Base-by-base conservation (phyloP, 1,140 invertebrate species). In the Hylaeus volcanicus region DNA sequence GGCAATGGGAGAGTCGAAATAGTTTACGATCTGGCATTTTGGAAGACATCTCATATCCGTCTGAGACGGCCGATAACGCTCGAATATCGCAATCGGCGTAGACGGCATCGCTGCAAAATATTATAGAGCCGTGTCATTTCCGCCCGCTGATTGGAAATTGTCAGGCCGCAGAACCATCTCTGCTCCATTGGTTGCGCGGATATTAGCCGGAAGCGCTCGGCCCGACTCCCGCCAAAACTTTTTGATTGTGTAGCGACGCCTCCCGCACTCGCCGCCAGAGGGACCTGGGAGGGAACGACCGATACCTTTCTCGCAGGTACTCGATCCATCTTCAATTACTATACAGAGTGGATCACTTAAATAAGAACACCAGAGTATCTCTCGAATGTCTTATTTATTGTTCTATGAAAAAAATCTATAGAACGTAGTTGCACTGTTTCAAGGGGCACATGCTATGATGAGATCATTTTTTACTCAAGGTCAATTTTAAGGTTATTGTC, bases 31-130 rank as follows among this genome's bases (percentile, higher is more conserved):
- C 84, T 84, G 88, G 81, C 86, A 89, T 89, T 91, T 89, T 85
- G 89, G 84, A 83, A 89, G 77, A 87, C 85, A 91, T 91, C 90
- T 91, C 89, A 90, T 92, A 92, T 92, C 90, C 90, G 90, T 87
- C 89, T 88, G 89, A 92, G 90, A 92, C 86, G 85, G 63, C 55
- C 82, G 89, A 90, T 90, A 90, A 90, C 86, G 73, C 56, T 55
- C 81, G 48, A 58, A 26, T 26, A 39, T 58, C 26, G 55, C 26
- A 37, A 14, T 45, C 58, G 45, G 39, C 48, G 58, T 66, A 61
- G 48, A 58, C 64, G 55, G 39, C 53, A 60, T 63, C 68, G n/a
- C 63, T 58, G 85, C 89, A 72, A 89, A 89, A 90, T 90, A 90
- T 89, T 86, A 89, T 89, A 85, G 83, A 86, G 45, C 41, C 75